Base-by-base conservation (phyloP, 1,140 invertebrate species). In the Drosophila melanica region DNA sequence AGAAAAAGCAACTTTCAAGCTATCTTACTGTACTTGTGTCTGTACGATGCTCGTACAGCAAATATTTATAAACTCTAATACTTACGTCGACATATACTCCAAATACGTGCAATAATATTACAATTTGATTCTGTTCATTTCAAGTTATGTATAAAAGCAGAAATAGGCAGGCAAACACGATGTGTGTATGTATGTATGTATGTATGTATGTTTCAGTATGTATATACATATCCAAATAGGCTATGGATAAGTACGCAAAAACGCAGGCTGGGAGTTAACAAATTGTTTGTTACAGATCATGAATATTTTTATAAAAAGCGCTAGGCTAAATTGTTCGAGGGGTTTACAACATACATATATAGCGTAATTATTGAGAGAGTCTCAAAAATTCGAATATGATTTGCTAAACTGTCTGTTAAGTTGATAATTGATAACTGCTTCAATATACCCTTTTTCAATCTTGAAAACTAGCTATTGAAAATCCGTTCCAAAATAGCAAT, bases 51-150 rank as follows among this genome's bases (percentile, higher is more conserved):
- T 33, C 8, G 37, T 50, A 30, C 37, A 16, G 37, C 33, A 50
- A 30, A 67, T 18, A 58, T 30, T 33, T 44, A 50, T 12, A 39
- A 70, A 44, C 23, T 44, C 53, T 54, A 33, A 42, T 51, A 59
- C 23, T 67, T 66, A 60, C 53, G 53, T 47, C 63, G 47, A 48
- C 50, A 74, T 75, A 74, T 84, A 84, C 60, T 85, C 76, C 64
- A 79, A 72, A 14, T 50, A 82, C 76, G 80, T 84, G 65, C 81
- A 77, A 74, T 55, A 74, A 68, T 77, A 77, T 70, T 68, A 58
- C 64, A 84, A 47, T 77, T 67, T 14, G 12, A 58, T 74, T 48
- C 67, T 72, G 72, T 84, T 84, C 20, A 75, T 60, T 55, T 78
- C 70, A 59, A 75, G 20, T 33, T 64, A 50, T 44, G 55, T 67